Evolutionary conservation across 2,888 invertebrate genomes (phyloP).

Genomic region (Perizoma flavofasciatum): DNA sequence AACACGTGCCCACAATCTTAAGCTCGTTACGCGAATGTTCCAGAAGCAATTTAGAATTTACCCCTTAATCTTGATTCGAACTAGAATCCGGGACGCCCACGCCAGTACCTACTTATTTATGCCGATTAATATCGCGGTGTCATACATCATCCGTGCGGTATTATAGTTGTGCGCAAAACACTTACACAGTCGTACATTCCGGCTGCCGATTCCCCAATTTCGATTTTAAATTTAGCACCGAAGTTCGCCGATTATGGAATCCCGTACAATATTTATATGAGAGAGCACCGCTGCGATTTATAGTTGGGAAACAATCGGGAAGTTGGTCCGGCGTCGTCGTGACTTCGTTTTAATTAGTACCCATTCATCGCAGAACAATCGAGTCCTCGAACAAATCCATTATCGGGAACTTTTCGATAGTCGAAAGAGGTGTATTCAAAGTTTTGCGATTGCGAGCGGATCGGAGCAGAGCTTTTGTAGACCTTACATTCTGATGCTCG

Average conservation of each 20-base stretch:
- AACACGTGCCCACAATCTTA: slow-evolving; percentile 76
- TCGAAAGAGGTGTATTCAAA: slow-evolving; percentile 80
- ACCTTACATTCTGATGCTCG: slow-evolving; percentile 53
- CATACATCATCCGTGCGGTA: slow-evolving; percentile 37
- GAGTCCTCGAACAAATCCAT: slow-evolving; percentile 81
- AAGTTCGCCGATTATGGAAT: slow-evolving; percentile 60
- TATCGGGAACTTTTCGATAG: slow-evolving; percentile 82
- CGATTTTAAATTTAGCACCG: slow-evolving; percentile 78
- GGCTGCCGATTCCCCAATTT: slow-evolving; percentile 62
- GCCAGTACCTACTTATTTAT: slow-evolving; percentile 54
- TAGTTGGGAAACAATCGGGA: slow-evolving; percentile 78
- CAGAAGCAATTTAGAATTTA: slow-evolving; percentile 71
- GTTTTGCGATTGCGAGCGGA: slow-evolving; percentile 70
- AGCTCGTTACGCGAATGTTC: slow-evolving; percentile 71
- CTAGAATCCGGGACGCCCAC: slow-evolving; percentile 51
- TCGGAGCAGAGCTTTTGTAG: slow-evolving; percentile 59
- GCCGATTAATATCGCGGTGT: slow-evolving; percentile 51
- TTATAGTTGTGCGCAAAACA: slow-evolving; percentile 38
- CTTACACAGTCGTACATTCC: slow-evolving; percentile 45
- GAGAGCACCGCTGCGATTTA: slow-evolving; percentile 71
- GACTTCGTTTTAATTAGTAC: slow-evolving; percentile 84
- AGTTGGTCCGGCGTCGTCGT: slow-evolving; percentile 76
- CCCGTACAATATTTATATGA: slow-evolving; percentile 77
- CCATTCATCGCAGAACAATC: slow-evolving; percentile 83
- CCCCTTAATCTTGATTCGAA: slow-evolving; percentile 64